phyloP scores from a whole-genome alignment of 1,140 invertebrate genomes.

The Carposina sasakii region DNA sequence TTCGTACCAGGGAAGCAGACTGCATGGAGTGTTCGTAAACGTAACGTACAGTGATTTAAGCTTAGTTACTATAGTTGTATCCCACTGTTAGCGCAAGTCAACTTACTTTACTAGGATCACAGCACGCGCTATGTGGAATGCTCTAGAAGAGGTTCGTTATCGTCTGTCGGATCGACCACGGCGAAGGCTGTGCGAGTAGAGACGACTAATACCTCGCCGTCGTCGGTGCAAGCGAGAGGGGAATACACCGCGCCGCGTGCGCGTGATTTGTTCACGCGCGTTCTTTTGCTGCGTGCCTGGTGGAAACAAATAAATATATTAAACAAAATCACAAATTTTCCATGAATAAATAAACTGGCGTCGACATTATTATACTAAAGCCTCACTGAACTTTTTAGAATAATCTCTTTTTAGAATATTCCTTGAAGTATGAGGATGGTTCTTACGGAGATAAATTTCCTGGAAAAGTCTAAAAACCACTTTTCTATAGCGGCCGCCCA shows the following conservation, averaged over 20 bases:
- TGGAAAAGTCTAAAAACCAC: too few species aligned
- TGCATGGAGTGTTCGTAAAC: not conserved
- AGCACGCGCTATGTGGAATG: constrained; percentile 52
- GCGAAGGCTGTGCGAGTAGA: constrained; percentile 33
- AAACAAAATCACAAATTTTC: too few species aligned
- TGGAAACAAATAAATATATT: constrained; percentile 12
- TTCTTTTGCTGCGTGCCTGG: constrained; percentile 36
- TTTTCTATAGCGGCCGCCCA: too few species aligned
- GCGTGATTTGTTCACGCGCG: constrained; percentile 24
- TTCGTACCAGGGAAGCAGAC: too few species aligned
- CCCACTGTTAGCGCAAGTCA: constrained; percentile 1
- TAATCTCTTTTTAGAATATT: too few species aligned
- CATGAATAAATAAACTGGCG: too few species aligned
- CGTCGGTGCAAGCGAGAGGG: constrained; percentile 50
- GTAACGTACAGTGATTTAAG: not conserved
- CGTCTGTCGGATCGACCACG: constrained; percentile 22
- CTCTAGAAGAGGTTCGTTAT: constrained; percentile 52
- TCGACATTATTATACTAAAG: too few species aligned
- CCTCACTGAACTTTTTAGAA: too few species aligned
- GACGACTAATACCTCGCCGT: constrained; percentile 46
- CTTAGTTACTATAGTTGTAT: not conserved
- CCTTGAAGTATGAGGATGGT: too few species aligned
- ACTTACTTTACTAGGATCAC: constrained; percentile 59
- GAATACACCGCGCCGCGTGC: constrained; percentile 45
- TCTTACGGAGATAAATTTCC: too few species aligned